A percentile compares a stretch with the other conserved stretches of the same genome.
Evolutionary conservation across 2,797 vertebrate genomes (phyloP).

Genomic region (Cichlasoma orientale): DNA sequence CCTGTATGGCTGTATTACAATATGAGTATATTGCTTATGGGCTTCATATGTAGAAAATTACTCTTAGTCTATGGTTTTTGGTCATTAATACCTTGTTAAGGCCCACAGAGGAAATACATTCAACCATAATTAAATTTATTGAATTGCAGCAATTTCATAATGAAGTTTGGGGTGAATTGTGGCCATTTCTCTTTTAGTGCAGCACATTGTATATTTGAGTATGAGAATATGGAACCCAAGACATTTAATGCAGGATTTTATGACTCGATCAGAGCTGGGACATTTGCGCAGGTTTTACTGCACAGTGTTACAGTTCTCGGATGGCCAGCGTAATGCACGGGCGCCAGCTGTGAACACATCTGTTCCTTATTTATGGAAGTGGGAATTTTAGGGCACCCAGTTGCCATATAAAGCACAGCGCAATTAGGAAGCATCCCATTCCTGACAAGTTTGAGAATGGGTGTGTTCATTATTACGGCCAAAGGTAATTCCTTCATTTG

Average conservation of each 20-base stretch:
- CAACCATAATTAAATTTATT: constrained; percentile 58
- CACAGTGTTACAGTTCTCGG: constrained; percentile 31
- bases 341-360: constrained; percentile 59
- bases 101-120: constrained; percentile 77
- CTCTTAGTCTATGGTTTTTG: constrained; percentile 64
- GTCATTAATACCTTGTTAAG: constrained; percentile 76
- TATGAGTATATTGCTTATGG: constrained; percentile 59
- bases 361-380: constrained; percentile 41
- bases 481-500: neutral
- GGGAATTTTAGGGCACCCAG: constrained; percentile 26
- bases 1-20: constrained; percentile 55
- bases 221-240: constrained; percentile 29
- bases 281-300: constrained; percentile 47
- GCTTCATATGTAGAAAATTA: constrained; percentile 44
- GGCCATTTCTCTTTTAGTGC: constrained; percentile 47
- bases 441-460: neutral
- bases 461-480: neutral
- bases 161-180: constrained; percentile 46
- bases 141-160: constrained; percentile 58
- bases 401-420: constrained; percentile 38
- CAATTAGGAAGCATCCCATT: neutral
- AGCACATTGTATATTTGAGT: constrained; percentile 34
- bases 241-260: constrained; percentile 45
- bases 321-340: constrained; percentile 31
- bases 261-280: constrained; percentile 44